Evolutionary conservation across 2,797 vertebrate genomes (phyloP), one percentile per base, ranked within the genome.

Genomic region (Etheostoma perlongum): DNA sequence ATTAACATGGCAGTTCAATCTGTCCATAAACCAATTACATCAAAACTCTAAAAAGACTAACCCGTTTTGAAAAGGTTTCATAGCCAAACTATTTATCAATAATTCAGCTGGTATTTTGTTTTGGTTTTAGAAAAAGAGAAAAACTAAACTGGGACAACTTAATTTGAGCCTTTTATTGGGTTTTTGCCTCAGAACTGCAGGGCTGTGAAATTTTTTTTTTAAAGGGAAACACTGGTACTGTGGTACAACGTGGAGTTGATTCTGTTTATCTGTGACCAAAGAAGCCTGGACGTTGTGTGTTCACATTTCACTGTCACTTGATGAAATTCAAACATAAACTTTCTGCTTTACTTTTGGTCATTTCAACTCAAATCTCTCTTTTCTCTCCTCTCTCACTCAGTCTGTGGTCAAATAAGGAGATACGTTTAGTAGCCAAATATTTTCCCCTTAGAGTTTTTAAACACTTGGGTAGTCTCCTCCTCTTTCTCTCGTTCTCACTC

Each of bases 371-470:
- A 75, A 84, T 75, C 47, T 80, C 60, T 52, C 64, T 12, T 75
- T 27, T 60, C 23, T 59, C 53, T 73, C 55, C 48, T 64, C 76
- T 52, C 54, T 78, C 60, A 13, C 55, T 81, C 76, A 67, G 70
- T 73, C 78, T 90, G 79, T 93, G 91, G 82, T 94, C 94, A 94
- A 94, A 95, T 94, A 95, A 94, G 94, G 93, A 94, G 88, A 93
- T 92, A 87, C 62, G 85, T 87, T 89, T 85, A 72, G 82, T 78
- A 90, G 89, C 90, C 91, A 92, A 93, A 93, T 91, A 91, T 90
- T 93, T 93, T 94, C 93, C 91, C 84, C 92, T 90, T 84, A 74
- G 87, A 77, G 85, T 91, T 90, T 86, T 92, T 85, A 91, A 78
- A 93, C 90, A 91, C 71, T 86, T 51, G 63, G 9, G 5, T 6